These are phyloP conservation scores for Megalops atlanticus DNA, from an alignment of 2,113 vertebrate species.

Conservation along the genomic window DNA sequence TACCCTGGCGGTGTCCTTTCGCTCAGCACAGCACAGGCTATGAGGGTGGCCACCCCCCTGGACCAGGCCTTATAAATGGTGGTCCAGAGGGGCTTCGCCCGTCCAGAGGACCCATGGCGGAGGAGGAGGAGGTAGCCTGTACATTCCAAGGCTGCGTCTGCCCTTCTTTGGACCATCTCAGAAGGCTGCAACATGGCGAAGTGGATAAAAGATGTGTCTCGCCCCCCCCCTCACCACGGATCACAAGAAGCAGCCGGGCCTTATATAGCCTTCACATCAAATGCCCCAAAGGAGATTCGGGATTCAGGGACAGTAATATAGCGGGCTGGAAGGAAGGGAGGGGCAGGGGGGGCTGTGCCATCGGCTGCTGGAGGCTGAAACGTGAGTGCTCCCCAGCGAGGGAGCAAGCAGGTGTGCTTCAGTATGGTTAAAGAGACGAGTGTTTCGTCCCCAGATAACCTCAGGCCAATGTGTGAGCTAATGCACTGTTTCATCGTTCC, in stretches of 20 bases:
- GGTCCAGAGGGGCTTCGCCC: constrained; percentile 17
- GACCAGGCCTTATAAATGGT: constrained; percentile 47
- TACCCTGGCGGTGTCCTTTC: constrained; percentile 32
- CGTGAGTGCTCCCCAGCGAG: constrained; percentile 40
- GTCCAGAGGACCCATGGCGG: constrained; percentile 10
- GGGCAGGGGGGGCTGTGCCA: constrained; percentile 28
- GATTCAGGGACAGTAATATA: background rate
- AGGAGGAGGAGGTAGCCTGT: background rate
- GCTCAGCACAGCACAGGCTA: constrained; percentile 21
- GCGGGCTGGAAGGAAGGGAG: constrained; percentile 35
- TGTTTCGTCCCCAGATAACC: background rate
- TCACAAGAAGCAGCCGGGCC: constrained; percentile 35
- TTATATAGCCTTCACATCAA: constrained; percentile 58
- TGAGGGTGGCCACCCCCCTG: constrained; percentile 7
- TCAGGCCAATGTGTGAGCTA: constrained; percentile 5
- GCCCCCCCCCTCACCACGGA: background rate
- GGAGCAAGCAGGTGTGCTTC: constrained; percentile 27
- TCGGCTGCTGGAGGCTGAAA: constrained; percentile 42
- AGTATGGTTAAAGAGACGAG: background rate
- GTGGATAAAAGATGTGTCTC: constrained; percentile 44
- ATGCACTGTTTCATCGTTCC: constrained; percentile 12
- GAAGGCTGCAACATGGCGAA: constrained; percentile 11
- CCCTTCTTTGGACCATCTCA: constrained; percentile 50
- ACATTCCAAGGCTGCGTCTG: constrained; percentile 40
- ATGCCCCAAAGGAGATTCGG: constrained; percentile 43